Evolutionary conservation across 2,113 vertebrate species (phyloP).

Genomic region (Eretmochelys imbricata): DNA sequence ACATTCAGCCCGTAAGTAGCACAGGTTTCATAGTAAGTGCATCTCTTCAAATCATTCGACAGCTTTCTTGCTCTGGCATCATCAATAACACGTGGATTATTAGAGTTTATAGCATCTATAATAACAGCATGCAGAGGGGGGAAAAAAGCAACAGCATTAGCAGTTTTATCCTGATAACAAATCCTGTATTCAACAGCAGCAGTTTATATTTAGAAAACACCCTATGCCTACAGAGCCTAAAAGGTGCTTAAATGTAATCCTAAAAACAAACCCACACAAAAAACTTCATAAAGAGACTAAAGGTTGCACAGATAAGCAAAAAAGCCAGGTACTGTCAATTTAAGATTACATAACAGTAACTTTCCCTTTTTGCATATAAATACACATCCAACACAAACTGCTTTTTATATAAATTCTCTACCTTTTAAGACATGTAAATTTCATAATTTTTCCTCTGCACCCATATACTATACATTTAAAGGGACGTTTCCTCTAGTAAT

Average conservation of each 20-base stretch:
- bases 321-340: neutral
- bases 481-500: neutral
- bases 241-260: neutral
- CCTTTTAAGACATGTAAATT: neutral
- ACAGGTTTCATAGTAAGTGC: conserved; percentile 98
- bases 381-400: neutral
- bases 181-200: neutral
- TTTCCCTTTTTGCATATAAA: neutral
- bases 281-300: neutral
- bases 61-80: conserved; percentile 91
- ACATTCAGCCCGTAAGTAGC: conserved; percentile 98
- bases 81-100: conserved; percentile 94
- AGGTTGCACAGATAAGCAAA: neutral
- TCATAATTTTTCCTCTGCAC: neutral
- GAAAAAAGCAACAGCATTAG: rapidly evolving
- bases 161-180: neutral
- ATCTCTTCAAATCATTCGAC: conserved; percentile 95
- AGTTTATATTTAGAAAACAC: rapidly evolving
- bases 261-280: neutral
- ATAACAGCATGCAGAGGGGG: neutral
- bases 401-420: neutral
- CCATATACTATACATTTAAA: neutral
- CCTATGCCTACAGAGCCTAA: neutral
- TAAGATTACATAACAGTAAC: neutral
- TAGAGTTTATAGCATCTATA: conserved; percentile 94